phyloP scores from a whole-genome alignment of 2,113 vertebrate species.

The Hipposideros armiger region DNA sequence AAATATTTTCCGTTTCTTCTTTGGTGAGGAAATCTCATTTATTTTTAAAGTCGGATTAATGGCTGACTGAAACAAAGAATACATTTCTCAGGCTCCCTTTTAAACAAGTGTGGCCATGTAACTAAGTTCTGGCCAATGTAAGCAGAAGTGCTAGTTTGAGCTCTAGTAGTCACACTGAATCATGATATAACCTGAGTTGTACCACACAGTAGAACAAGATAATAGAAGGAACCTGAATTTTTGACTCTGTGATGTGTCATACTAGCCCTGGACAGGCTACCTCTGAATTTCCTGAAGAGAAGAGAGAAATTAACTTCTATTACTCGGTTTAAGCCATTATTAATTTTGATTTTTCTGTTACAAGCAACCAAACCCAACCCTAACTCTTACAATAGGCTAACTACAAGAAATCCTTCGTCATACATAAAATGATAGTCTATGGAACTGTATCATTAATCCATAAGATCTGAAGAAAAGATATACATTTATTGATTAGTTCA shows the following conservation, averaged over 20 bases:
- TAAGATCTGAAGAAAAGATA: conserved; percentile 39
- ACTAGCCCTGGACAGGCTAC: not conserved
- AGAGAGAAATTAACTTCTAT: conserved; percentile 4
- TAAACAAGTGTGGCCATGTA: not conserved
- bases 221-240: not conserved
- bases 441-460: not conserved
- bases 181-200: not conserved
- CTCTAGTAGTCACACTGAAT: not conserved
- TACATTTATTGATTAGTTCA: not conserved
- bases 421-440: not conserved
- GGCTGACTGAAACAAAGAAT: not conserved
- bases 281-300: not conserved
- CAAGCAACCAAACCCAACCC: not conserved
- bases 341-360: conserved; percentile 10
- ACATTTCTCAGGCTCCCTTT: not conserved
- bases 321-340: not conserved
- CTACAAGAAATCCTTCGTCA: not conserved
- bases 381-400: not conserved
- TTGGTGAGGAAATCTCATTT: not conserved
- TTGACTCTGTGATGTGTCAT: not conserved
- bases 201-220: not conserved
- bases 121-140: conserved; percentile 23
- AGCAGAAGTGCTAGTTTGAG: not conserved
- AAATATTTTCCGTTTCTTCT: conserved; percentile 14
- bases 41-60: conserved; percentile 3